phyloP scores from a whole-genome alignment of 2,797 vertebrate species.

The Pristis pectinata region DNA sequence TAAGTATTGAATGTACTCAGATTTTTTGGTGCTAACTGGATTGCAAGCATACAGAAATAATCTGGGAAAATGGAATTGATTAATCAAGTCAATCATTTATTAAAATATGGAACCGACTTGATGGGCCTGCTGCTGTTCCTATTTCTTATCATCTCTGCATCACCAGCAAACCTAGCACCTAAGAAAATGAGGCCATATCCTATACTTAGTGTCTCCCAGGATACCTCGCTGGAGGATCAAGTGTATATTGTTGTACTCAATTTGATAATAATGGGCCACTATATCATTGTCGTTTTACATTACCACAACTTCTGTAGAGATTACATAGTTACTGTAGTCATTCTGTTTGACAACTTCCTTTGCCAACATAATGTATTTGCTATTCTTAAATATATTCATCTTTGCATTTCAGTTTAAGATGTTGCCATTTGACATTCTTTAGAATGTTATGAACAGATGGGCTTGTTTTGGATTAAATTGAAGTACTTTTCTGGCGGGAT shows the following conservation, averaged over 20 bases:
- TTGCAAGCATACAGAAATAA: background rate
- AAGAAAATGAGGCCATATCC: background rate
- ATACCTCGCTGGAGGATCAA: background rate
- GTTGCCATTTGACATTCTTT: background rate
- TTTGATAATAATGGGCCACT: background rate
- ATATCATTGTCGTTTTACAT: background rate
- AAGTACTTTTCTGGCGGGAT: background rate
- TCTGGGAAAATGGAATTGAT: background rate
- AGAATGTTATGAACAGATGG: background rate
- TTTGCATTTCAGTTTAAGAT: background rate
- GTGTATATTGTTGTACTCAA: background rate
- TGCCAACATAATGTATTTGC: background rate
- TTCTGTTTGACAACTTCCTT: background rate
- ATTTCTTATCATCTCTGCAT: background rate
- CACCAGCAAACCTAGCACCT: background rate
- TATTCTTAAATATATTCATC: background rate
- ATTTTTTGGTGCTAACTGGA: background rate
- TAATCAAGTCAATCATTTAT: background rate
- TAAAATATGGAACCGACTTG: background rate
- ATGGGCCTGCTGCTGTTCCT: background rate
- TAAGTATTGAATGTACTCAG: background rate
- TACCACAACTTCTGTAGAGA: background rate
- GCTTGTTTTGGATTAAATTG: background rate
- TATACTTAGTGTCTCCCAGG: no score
- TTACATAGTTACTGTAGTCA: background rate